Evolutionary conservation across 2,797 vertebrate genomes (phyloP).

Genomic region (Microchirus variegatus): DNA sequence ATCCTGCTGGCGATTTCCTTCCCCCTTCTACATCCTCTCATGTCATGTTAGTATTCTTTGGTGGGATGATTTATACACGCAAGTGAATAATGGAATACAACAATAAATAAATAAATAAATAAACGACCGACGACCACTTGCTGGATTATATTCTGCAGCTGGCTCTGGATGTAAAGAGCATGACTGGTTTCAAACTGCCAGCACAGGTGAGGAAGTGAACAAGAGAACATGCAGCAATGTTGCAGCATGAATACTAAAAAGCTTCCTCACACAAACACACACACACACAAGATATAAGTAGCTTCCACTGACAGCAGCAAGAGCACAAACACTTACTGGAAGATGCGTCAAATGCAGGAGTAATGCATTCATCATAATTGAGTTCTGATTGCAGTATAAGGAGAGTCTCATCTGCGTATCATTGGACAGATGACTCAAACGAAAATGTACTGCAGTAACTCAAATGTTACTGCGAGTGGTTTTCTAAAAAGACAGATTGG

Average conservation of each 20-base stretch:
- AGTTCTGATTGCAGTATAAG: conserved; percentile 21
- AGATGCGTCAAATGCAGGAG: not conserved
- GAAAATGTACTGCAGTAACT: conserved; percentile 26
- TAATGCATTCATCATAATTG: not conserved
- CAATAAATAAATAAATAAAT: not conserved
- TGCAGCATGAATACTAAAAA: conserved; percentile 72
- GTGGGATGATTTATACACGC: conserved; percentile 20
- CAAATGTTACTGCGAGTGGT: conserved; percentile 17
- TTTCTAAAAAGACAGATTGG: conserved; percentile 62
- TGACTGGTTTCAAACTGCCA: conserved; percentile 32
- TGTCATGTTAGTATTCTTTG: conserved; percentile 34
- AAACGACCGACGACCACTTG: conserved; percentile 37
- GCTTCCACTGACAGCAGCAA: conserved; percentile 25
- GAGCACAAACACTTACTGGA: conserved; percentile 15
- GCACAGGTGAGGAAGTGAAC: conserved; percentile 50
- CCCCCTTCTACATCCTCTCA: conserved; percentile 15
- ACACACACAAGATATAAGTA: conserved; percentile 22
- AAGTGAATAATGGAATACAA: conserved; percentile 27
- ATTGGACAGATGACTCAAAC: conserved; percentile 8
- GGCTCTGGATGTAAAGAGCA: conserved; percentile 55
- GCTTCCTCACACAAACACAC: conserved; percentile 37
- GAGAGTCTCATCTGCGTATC: conserved; percentile 32
- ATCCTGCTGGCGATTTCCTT: conserved; percentile 46
- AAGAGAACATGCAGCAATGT: conserved; percentile 60
- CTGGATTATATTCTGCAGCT: conserved; percentile 62